These are phyloP conservation scores for Gambusia holbrooki DNA, from an alignment of 2,113 vertebrate species.

Conservation along the genomic window DNA sequence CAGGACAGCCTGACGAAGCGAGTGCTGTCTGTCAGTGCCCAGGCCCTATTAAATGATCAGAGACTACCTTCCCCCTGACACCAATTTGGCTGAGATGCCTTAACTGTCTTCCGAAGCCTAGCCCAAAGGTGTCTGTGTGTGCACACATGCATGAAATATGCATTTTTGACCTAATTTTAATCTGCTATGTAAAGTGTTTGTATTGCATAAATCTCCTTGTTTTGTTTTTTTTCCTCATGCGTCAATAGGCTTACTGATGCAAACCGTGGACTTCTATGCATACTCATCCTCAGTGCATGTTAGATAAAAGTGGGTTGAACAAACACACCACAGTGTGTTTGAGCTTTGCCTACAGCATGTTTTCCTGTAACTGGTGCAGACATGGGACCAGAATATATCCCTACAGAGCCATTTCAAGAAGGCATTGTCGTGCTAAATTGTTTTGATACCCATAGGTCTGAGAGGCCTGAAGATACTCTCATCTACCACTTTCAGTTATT, in stretches of 20 bases:
- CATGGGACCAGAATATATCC: conserved; percentile 53
- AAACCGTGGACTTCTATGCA: conserved; percentile 8
- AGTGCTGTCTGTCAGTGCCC: conserved; percentile 59
- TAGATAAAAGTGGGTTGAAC: conserved; percentile 6
- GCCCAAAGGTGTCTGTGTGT: conserved; percentile 53
- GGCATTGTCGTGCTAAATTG: conserved; percentile 30
- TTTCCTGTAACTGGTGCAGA: conserved; percentile 38
- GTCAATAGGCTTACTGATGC: conserved; percentile 14
- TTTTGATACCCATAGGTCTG: conserved; percentile 36
- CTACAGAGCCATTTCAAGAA: conserved; percentile 45
- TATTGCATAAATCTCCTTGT: neutral
- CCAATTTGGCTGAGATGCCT: conserved; percentile 56
- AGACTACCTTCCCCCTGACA: conserved; percentile 57
- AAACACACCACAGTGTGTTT: conserved; percentile 26
- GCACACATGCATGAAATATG: conserved; percentile 41
- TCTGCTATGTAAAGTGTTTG: conserved; percentile 2
- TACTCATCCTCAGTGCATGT: conserved; percentile 10
- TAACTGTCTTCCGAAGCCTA: conserved; percentile 45
- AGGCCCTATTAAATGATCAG: conserved; percentile 71
- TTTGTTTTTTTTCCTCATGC: conserved; percentile 2
- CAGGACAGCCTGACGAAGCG: conserved; percentile 64
- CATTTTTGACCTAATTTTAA: conserved; percentile 36
- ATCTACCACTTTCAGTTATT: conserved; percentile 42
- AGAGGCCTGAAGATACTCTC: conserved; percentile 30
- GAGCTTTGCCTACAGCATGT: conserved; percentile 40